Base-by-base conservation (phyloP, 2,797 vertebrate species). In the Dendrocincla tyrannina region DNA sequence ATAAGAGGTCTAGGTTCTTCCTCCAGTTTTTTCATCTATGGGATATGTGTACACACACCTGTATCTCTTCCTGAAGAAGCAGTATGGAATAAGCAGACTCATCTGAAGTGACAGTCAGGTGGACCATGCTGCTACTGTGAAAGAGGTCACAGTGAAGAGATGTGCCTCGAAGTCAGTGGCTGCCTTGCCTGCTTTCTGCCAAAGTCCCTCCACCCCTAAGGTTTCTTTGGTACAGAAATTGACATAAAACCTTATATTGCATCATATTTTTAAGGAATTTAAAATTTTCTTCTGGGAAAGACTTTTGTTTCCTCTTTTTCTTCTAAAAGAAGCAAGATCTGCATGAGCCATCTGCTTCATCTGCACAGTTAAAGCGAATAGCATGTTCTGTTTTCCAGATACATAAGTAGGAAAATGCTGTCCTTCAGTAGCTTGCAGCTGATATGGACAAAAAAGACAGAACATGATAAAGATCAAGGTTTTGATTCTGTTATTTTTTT, bases 401-500 rank as follows among this genome's bases (percentile, higher is more conserved):
- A 37, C 10, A 9, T 27, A 63, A 80, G 27, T 9, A 11, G 41
- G 52, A 84, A 88, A 85, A 83, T 17, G 32, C 17, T 77, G 82
- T 28, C 7, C 20, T 91, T 89, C 56, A 80, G 17, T 50, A 91
- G 60, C 33, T 93, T 67, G 24, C 16, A 67, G 75, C 56, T 82
- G 37, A 74, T 63, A 44, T 3, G 16, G 30, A 35, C 70, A 63
- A 87, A 66, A 16, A 70, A 28, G 55, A 47, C 35, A 56, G 35
- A 63, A 33, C 9, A 11, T 62, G 53, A 32, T 60, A 55, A 59
- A 13, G 32, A 23, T 47, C 9, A 63, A 41, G 52, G 15, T 64
- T 76, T 82, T 69, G 16, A 77, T 79, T 85, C 7, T 73, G 7
- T 60, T 64, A 69, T 88, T 68, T 58, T 44, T 93, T 72, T 53